phyloP scores from a whole-genome alignment of 2,113 vertebrate species.

The Megaceryle maxima region DNA sequence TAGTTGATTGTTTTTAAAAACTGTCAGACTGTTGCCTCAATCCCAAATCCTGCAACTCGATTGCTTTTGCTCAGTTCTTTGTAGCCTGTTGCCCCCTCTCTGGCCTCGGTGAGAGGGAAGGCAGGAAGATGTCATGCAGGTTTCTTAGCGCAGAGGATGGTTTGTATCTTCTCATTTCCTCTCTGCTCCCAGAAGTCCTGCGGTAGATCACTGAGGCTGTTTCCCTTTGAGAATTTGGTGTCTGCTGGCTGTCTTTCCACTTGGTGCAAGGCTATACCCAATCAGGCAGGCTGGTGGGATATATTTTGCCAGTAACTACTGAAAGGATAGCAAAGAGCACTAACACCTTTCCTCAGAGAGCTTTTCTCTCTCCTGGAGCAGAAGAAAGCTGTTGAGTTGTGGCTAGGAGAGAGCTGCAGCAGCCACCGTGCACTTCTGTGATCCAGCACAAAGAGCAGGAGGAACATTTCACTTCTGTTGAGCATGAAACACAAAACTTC shows the following conservation, averaged over 20 bases:
- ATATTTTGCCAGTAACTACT: neutral
- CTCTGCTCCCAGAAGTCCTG: neutral
- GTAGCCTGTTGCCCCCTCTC: neutral
- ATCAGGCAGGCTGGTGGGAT: neutral
- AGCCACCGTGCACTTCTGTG: accelerated
- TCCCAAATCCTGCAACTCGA: accelerated
- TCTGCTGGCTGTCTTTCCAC: neutral
- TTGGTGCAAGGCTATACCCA: neutral
- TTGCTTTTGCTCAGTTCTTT: neutral
- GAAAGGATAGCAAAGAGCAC: neutral
- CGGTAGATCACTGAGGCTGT: neutral
- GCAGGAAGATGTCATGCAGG: neutral
- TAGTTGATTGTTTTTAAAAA: neutral
- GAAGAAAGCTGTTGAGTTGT: neutral
- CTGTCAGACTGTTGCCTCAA: neutral
- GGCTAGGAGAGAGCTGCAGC: neutral
- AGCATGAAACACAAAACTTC: neutral
- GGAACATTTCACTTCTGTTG: neutral
- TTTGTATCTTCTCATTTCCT: neutral
- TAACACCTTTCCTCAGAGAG: neutral
- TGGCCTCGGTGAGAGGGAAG: neutral
- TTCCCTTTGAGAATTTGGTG: neutral
- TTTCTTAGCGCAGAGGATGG: neutral
- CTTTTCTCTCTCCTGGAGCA: neutral
- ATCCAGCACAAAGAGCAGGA: neutral